Evolutionary conservation across 1,140 invertebrate genomes (phyloP).

Genomic region (Drosophila funebris): DNA sequence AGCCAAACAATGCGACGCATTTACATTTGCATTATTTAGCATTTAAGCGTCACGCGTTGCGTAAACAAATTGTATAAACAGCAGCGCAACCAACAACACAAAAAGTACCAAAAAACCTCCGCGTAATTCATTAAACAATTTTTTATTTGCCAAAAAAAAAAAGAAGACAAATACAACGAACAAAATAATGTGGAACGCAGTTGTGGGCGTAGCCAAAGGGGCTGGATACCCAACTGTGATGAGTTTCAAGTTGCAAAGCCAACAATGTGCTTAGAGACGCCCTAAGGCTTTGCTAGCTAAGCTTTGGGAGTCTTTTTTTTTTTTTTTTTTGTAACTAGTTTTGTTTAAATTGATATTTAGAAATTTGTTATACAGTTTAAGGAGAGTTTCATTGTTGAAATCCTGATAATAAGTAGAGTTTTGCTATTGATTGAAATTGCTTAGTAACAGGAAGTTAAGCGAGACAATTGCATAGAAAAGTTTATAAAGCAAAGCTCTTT

Average conservation of each 20-base stretch:
- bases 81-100: conserved; percentile 32
- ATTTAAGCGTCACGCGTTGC: conserved; percentile 81
- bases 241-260: conserved; percentile 11
- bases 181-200: neutral
- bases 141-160: conserved; percentile 31
- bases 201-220: conserved; percentile 6
- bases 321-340: neutral
- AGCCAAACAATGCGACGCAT: conserved; percentile 66
- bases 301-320: neutral
- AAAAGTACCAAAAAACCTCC: conserved; percentile 31
- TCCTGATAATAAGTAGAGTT: neutral
- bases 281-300: neutral
- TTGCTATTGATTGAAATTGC: too few relatives aligned
- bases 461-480: too few relatives aligned
- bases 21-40: conserved; percentile 81
- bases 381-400: neutral
- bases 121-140: conserved; percentile 77
- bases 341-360: neutral
- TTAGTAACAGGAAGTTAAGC: too few relatives aligned
- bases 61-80: conserved; percentile 80
- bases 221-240: neutral
- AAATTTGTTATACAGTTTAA: neutral
- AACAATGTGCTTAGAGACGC: neutral
- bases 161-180: neutral
- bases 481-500: too few relatives aligned